Base-by-base conservation (phyloP, 1,140 invertebrate genomes). In the Popillia japonica region DNA sequence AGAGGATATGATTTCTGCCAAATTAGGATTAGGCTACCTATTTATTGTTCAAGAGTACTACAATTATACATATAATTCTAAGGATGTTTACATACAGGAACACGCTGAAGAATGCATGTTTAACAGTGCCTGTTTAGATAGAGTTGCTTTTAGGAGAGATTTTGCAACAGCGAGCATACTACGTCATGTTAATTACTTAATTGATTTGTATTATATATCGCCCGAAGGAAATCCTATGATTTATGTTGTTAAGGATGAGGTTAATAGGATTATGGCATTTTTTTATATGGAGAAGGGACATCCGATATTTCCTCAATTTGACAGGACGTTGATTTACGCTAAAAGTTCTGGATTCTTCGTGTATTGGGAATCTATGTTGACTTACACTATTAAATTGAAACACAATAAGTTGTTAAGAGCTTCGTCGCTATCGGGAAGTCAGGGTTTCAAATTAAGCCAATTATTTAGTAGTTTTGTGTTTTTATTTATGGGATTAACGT, bases 91-190 rank as follows among this genome's bases (percentile, higher is more conserved):
- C 17, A 40, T 77, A 10, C 17, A 61, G 10, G 11, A 42, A 34
- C 22, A 77, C 34, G 23, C 27, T 41, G 61, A 73, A 59, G n/a
- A n/a, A 4, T 78, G 77, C 27, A 6, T 40, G 4, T n/a, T 78
- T 11, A 64, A 17, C 9, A 59, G 8, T 17, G 27, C n/a, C 20
- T 78, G 77, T 40, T n/a, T 78, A 20, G 74, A 75, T 40, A 40
- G 72, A 64, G 74, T 72, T 34, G 77, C 77, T 3, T 75, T 75
- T 40, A 22, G 75, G 27, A 72, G 72, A 27, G 77, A 78, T 64
- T 78, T 74, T 61, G 77, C 72, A 14, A 78, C 77, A 2, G 48
- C 74, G 27, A 78, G 74, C 34, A 11, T 17, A 6, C 48, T 55
- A 78, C 3, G 72, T 17, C 3, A 75, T n/a, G 8, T 74, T 8